Conservation (phyloP, 92 coral and sea anemone genomes). For the Muricea muricata region DNA sequence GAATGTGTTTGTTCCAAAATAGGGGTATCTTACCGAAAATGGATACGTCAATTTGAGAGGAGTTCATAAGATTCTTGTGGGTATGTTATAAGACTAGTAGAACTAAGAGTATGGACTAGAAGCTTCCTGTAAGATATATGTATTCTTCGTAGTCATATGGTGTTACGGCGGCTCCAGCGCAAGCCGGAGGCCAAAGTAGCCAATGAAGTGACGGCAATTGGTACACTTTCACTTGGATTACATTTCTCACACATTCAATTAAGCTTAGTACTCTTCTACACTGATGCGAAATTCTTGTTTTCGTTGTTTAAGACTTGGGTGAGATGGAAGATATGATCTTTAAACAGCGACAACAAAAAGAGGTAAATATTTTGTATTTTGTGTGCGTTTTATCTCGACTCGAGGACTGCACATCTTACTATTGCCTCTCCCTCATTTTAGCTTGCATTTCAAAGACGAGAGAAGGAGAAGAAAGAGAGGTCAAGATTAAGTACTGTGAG, state of each 20-base stretch:
- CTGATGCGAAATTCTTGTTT: too few relatives aligned
- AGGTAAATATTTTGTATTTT: neutral
- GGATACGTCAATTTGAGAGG: conserved; percentile 85
- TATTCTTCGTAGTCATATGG: too few relatives aligned
- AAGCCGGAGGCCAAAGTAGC: too few relatives aligned
- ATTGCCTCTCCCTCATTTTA: conserved; percentile 23
- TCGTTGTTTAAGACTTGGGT: conserved; percentile 78
- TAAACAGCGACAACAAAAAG: conserved; percentile 78
- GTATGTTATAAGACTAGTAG: conserved; percentile 33
- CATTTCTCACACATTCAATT: too few relatives aligned
- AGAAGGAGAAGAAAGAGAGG: conserved; percentile 84
- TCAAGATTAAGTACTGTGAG: conserved; percentile 1
- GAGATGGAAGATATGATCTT: conserved; percentile 94
- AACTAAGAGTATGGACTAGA: neutral
- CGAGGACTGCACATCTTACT: neutral
- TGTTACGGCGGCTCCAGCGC: too few relatives aligned
- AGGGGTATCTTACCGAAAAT: conserved; percentile 86
- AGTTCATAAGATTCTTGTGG: conserved; percentile 86
- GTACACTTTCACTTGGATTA: too few relatives aligned
- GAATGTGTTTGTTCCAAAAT: conserved; percentile 26
- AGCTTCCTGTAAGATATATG: too few relatives aligned
- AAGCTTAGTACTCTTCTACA: too few relatives aligned
- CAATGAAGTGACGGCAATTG: too few relatives aligned
- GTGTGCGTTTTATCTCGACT: too few relatives aligned
- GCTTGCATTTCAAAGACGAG: conserved; percentile 78